Evolutionary conservation across 2,113 vertebrate genomes (phyloP), one percentile per base, ranked within the genome.

Genomic region (Elephas maximus): DNA sequence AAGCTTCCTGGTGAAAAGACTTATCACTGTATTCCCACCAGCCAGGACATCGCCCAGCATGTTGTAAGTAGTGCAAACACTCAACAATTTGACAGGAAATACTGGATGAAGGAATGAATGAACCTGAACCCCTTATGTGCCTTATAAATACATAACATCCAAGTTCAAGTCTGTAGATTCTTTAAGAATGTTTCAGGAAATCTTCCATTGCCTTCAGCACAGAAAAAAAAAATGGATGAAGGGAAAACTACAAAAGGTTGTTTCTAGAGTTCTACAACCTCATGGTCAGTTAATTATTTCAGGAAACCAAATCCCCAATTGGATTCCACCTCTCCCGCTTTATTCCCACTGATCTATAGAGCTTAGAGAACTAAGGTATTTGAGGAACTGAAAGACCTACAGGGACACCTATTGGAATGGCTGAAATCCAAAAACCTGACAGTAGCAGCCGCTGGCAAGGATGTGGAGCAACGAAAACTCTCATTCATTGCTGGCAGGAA

Each of bases 11-110:
- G 91, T 71, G 67, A 87, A n/a, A 63, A 57, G 24, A 45, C 78
- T 69, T 63, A 53, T 15, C 62, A 79, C 28, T n/a, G 28, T 10
- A 45, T 37, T 44, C 8, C 37, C 45, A 18, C 74, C 21, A 79
- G 17, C 48, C 62, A 51, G 82, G n/a, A 82, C 2, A 51, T 48
- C 10, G 91, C 12, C 11, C 37, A 85, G 73, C 89, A 62, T 17
- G 71, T 11, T 60, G 33, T 21, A 88, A 87, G 33, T 4, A 26
- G 37, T 51, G 20, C 48, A 77, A 44, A 78, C 51, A 87, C 23
- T 51, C 37, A 62, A 94, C 53, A 78, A 78, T 20, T 92, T 87
- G 57, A 78, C 2, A 96, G 57, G 71, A 94, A 83, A 92, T 60
- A 65, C 24, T 15, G 62, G 24, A 57, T 85, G 14, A 73, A 73